Conservation (phyloP, 2,888 invertebrate species). For the Acronicta aceris region DNA sequence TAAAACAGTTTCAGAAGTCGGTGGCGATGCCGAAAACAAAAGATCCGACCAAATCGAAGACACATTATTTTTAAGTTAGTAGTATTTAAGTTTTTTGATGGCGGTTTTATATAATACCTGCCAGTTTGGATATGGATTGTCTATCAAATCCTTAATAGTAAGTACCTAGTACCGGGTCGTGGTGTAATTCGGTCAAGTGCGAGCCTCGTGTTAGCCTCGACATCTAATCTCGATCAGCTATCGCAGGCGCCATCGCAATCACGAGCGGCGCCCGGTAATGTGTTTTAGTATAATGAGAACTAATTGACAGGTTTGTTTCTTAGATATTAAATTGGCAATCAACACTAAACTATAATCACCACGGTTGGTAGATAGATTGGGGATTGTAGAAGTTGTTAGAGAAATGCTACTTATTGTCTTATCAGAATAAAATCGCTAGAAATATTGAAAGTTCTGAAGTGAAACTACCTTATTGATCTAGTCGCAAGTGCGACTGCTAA, state of each 20-base stretch:
- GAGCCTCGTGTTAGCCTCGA: slow-evolving; percentile 40
- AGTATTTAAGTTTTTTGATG: no score
- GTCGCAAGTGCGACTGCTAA: no score
- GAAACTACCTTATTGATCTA: no score
- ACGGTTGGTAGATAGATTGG: neutral
- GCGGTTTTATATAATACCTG: no score
- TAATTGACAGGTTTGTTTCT: slow-evolving; percentile 40
- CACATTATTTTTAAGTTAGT: no score
- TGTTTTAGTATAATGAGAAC: slow-evolving; percentile 45
- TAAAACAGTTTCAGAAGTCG: no score
- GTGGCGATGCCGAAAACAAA: no score
- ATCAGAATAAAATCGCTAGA: no score
- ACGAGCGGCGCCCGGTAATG: slow-evolving; percentile 42
- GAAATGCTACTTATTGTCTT: neutral
- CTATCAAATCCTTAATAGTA: no score
- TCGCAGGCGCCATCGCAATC: slow-evolving; percentile 50
- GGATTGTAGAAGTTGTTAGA: neutral
- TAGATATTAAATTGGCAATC: slow-evolving; percentile 26
- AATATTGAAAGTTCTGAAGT: no score
- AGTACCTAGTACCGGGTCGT: slow-evolving; percentile 26
- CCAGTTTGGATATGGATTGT: no score
- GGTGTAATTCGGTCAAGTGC: slow-evolving; percentile 51
- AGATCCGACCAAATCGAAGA: no score
- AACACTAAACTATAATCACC: neutral
- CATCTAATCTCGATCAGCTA: slow-evolving; percentile 50